Percentiles rank a stretch among this genome's conserved stretches.
Conservation (phyloP, 2,888 invertebrate genomes). For the Morpho helenor region DNA sequence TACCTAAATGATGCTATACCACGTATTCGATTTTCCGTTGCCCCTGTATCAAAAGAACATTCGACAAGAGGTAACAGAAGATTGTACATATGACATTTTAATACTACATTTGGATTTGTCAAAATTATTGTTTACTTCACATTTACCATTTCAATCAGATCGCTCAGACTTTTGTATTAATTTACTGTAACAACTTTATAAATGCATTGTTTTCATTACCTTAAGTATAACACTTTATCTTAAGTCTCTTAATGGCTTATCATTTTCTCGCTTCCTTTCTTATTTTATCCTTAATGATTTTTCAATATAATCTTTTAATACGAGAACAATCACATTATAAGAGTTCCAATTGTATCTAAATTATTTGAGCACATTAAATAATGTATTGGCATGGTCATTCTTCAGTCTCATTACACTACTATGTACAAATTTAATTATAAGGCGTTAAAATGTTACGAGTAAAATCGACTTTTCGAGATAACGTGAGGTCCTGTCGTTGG, state of each 20-base stretch:
- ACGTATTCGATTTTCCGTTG: constrained; percentile 70
- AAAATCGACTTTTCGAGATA: constrained; percentile 82
- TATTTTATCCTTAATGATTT: constrained; percentile 9
- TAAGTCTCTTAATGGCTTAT: constrained; percentile 37
- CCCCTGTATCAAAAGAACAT: constrained; percentile 58
- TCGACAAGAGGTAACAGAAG: constrained; percentile 77
- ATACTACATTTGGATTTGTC: constrained; percentile 53
- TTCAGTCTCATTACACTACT: constrained; percentile 78
- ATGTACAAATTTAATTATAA: constrained; percentile 72
- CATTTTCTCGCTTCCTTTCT: background rate
- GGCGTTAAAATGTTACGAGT: constrained; percentile 75
- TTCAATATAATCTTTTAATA: constrained; percentile 1
- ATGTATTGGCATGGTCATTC: constrained; percentile 68
- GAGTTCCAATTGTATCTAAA: constrained; percentile 19
- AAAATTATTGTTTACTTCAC: constrained; percentile 26
- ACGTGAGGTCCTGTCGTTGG: constrained; percentile 64
- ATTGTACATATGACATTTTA: constrained; percentile 64
- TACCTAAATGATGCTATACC: constrained; percentile 65
- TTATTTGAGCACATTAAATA: constrained; percentile 56
- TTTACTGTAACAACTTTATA: constrained; percentile 2
- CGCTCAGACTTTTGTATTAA: background rate
- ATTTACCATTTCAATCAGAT: constrained; percentile 3
- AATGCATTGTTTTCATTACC: constrained; percentile 7
- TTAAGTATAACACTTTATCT: constrained; percentile 29
- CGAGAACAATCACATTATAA: constrained; percentile 11